Evolutionary conservation across 1,140 invertebrate genomes (phyloP).

Genomic region (Oncopeltus fasciatus): DNA sequence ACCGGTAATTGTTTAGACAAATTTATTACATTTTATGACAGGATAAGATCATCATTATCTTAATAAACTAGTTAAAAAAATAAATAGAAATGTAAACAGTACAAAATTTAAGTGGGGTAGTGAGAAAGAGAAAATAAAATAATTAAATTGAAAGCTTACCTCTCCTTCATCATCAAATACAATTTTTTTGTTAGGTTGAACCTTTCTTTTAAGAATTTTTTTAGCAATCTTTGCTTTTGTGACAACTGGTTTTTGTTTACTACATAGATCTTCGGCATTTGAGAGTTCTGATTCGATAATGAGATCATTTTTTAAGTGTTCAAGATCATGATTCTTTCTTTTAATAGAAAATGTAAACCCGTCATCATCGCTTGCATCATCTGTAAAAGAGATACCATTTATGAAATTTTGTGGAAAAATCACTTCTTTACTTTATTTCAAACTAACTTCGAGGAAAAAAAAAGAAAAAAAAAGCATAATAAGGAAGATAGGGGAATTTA

Average conservation of each 20-base stretch:
- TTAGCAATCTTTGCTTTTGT: conserved; percentile 76
- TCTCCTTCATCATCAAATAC: conserved; percentile 70
- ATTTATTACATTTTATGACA: no score
- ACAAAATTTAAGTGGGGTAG: no score
- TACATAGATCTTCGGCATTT: conserved; percentile 25
- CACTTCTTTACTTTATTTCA: no score
- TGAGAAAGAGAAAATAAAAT: conserved; percentile 9
- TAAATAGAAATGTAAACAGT: no score
- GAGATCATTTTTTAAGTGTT: conserved; percentile 10
- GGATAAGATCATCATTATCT: no score
- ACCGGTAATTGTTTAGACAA: no score
- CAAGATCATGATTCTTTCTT: conserved; percentile 33
- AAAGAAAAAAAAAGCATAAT: no score
- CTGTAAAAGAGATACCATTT: no score
- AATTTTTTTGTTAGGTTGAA: conserved; percentile 65
- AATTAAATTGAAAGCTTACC: conserved; percentile 28
- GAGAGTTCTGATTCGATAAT: conserved; percentile 22
- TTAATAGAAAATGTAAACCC: conserved; percentile 51
- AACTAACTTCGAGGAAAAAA: no score
- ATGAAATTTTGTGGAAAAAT: no score
- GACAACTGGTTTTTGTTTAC: conserved; percentile 48
- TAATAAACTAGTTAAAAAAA: no score
- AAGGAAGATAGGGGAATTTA: no score
- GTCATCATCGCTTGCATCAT: conserved; percentile 38
- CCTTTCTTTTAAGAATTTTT: conserved; percentile 75